phyloP scores from a whole-genome alignment of 2,888 invertebrate species.

The Nymphalis c-album region DNA sequence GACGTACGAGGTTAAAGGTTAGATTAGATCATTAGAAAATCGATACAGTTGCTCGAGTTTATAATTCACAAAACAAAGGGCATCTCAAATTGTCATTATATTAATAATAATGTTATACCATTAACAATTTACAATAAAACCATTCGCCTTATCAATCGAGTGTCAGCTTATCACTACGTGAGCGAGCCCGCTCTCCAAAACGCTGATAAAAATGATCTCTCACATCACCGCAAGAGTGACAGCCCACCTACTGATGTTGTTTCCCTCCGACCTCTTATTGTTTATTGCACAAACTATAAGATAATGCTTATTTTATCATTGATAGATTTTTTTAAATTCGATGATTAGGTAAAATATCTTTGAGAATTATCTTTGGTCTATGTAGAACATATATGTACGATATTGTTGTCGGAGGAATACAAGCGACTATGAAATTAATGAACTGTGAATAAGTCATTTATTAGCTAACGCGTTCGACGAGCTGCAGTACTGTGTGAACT shows the following conservation, averaged over 20 bases:
- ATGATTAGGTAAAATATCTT: not conserved
- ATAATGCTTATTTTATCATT: not conserved
- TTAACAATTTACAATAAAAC: conserved; percentile 2
- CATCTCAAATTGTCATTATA: too few species aligned
- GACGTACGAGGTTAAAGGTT: too few species aligned
- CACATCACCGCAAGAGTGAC: conserved; percentile 6
- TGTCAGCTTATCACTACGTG: conserved; percentile 26
- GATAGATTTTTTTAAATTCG: not conserved
- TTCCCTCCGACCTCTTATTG: conserved; percentile 11
- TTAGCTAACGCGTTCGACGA: too few species aligned
- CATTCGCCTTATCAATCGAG: conserved; percentile 6
- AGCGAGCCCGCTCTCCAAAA: conserved; percentile 17
- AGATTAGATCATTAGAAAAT: too few species aligned
- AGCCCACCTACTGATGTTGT: conserved; percentile 14
- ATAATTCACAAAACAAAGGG: not conserved
- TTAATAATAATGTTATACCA: not conserved
- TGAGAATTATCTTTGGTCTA: too few species aligned
- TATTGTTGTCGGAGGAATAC: too few species aligned
- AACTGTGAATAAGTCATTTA: too few species aligned
- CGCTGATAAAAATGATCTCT: conserved; percentile 15
- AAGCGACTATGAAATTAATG: too few species aligned
- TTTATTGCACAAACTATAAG: conserved; percentile 11
- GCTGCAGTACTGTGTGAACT: too few species aligned
- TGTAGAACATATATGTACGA: too few species aligned
- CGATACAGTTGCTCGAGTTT: too few species aligned